Evolutionary conservation across 2,113 vertebrate genomes (phyloP).

Genomic region (Mustelus asterias): DNA sequence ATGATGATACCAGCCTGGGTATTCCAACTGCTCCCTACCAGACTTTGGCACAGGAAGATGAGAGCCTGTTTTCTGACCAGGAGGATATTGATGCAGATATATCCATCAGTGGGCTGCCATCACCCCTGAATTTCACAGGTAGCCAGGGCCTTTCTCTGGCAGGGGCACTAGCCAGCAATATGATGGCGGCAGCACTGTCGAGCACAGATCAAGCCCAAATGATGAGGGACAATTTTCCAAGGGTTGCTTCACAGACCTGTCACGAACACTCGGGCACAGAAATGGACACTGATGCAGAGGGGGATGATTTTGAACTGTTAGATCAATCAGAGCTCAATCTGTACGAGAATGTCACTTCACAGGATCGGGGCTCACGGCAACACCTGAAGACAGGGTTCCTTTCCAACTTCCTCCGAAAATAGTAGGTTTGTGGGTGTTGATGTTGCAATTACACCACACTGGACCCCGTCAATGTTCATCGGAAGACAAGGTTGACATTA

Average conservation of each 20-base stretch:
- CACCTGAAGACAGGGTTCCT: conserved; percentile 59
- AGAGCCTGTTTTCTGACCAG: conserved; percentile 62
- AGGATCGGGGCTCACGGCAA: conserved; percentile 49
- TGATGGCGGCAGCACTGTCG: conserved; percentile 81
- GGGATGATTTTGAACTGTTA: conserved; percentile 95
- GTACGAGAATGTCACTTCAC: conserved; percentile 74
- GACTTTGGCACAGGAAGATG: conserved; percentile 51
- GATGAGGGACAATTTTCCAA: conserved; percentile 50
- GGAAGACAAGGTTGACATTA: background rate
- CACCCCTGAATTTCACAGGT: conserved; percentile 60
- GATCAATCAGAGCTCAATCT: conserved; percentile 93
- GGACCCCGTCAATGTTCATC: background rate
- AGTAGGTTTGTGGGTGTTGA: conserved; percentile 42
- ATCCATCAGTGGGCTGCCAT: conserved; percentile 57
- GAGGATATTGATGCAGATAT: conserved; percentile 64
- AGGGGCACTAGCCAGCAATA: conserved; percentile 72
- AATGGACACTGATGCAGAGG: conserved; percentile 86
- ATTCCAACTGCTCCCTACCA: conserved; percentile 62
- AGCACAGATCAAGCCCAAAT: conserved; percentile 59
- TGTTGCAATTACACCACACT: background rate
- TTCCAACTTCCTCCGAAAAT: conserved; percentile 63
- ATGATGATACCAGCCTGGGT: conserved; percentile 91
- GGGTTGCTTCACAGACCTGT: conserved; percentile 54
- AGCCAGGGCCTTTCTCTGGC: conserved; percentile 57
- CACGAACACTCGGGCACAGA: conserved; percentile 80